Evolutionary conservation across 64 coral and sea anemone genomes (phyloP), one percentile per base, ranked within the genome.

Genomic region (Stichodactyla mertensii): DNA sequence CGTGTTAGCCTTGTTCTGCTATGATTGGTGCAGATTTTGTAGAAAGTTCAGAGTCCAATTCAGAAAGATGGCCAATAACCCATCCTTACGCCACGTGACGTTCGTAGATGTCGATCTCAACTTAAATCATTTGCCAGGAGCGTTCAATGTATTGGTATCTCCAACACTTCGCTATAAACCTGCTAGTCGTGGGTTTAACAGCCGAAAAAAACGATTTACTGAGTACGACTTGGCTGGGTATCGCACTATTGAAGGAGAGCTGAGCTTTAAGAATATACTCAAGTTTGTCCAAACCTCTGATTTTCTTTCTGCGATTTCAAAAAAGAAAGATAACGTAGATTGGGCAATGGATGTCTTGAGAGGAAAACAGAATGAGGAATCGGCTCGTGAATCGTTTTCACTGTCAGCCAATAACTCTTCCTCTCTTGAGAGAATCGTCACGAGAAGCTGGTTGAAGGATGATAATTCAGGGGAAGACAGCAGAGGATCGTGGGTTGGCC

Each of bases 131-230:
- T 18, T 71, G 6, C 69, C 69, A 28, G 69, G 36, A 71, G 69
- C 69, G 3, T 71, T 71, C 11, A 71, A 14, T 4, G 69, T 71
- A 8, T 13, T 36, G 23, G 4, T 13, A 71, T 28, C 69, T 9
- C 69, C 69, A 71, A 71, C 69, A 71, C 69, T 71, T 71, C 69
- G 69, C 4, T 28, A 71, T 31, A 71, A 71, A 71, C 69, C 69
- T 24, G n/a, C 69, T 4, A 71, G 69, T 18, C 23, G 10, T 71
- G 69, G 69, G 27, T n/a, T 27, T 7, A 71, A 31, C 69, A 71
- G 69, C 12, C 22, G 27, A 13, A 71, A n/a, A 26, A 71, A 23
- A 31, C 10, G 26, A 27, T 36, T 24, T 71, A 31, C n/a, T 71
- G 69, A 36, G 10, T 71, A 31, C 27, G 69, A 71, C 69, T 71